Conservation (phyloP, 2,888 invertebrate species). For the Andrena bicolor region DNA sequence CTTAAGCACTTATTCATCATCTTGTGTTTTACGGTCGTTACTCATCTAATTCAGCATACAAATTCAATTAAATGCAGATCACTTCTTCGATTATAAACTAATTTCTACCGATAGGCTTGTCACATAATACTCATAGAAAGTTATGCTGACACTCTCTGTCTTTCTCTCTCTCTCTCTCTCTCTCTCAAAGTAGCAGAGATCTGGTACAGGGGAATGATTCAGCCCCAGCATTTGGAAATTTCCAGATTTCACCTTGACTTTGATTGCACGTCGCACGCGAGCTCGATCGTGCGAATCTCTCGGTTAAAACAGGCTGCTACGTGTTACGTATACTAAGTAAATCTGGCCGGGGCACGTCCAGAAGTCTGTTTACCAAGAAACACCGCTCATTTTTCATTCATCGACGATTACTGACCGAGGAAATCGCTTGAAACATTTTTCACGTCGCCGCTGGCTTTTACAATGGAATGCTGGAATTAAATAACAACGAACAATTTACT, state of each 20-base stretch:
- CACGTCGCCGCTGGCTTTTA: background rate
- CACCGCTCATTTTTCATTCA: slow-evolving; percentile 34
- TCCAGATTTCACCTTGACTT: slow-evolving; percentile 72
- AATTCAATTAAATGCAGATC: background rate
- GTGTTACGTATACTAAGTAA: slow-evolving; percentile 41
- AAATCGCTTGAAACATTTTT: slow-evolving; percentile 13
- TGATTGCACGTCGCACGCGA: slow-evolving; percentile 69
- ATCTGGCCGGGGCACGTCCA: slow-evolving; percentile 8
- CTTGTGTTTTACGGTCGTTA: background rate
- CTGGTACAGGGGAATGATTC: slow-evolving; percentile 58
- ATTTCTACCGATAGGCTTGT: slow-evolving; percentile 21
- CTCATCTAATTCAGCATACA: background rate
- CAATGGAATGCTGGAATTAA: background rate
- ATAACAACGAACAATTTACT: background rate
- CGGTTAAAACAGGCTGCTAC: slow-evolving; percentile 35
- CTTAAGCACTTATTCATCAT: slow-evolving; percentile 9
- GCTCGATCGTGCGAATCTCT: slow-evolving; percentile 57
- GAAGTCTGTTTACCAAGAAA: slow-evolving; percentile 34
- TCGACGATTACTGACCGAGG: slow-evolving; percentile 8
- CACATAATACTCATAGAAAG: background rate
- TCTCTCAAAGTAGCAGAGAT: slow-evolving; percentile 42
- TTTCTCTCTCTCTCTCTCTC: slow-evolving; percentile 1
- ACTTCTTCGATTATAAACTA: no score
- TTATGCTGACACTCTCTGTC: background rate
- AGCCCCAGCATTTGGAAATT: slow-evolving; percentile 61